Percentiles rank a stretch among this genome's conserved stretches.
Conservation (phyloP, 2,113 vertebrate species). For the Malurus cyaneus region DNA sequence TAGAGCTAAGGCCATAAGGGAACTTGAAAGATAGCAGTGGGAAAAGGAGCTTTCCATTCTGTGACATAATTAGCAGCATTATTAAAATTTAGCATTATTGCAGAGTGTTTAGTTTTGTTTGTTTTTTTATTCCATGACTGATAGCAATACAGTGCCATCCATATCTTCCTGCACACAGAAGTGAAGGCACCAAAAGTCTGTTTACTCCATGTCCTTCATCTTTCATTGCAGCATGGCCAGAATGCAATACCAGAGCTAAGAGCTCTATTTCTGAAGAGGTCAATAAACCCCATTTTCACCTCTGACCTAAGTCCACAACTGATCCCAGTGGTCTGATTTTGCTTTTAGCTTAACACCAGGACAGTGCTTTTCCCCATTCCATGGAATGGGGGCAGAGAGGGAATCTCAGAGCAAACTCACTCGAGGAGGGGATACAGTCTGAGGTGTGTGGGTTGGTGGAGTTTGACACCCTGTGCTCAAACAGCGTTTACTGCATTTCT, state of each 20-base stretch:
- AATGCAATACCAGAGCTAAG: background rate
- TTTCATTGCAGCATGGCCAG: background rate
- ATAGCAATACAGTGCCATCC: background rate
- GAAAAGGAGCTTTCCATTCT: background rate
- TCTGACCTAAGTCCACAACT: background rate
- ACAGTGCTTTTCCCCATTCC: background rate
- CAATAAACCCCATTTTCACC: background rate
- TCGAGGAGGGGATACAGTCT: background rate
- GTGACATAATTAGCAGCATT: background rate
- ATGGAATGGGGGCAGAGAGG: background rate
- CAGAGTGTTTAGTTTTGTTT: background rate
- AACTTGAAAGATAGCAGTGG: background rate
- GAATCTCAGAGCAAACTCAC: background rate
- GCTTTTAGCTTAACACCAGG: background rate
- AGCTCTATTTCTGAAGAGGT: background rate
- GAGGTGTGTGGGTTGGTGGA: rapidly evolving
- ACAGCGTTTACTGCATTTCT: background rate
- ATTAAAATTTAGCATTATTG: background rate
- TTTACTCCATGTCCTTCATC: background rate
- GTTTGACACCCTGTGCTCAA: background rate
- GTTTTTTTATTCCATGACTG: background rate
- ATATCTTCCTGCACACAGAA: background rate
- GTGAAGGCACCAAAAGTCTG: background rate
- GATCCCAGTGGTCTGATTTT: background rate
- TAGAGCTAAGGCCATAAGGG: background rate